These are phyloP conservation scores for Acutogordius australiensis DNA, from an alignment of 2,888 invertebrate genomes.

Conservation along the genomic window DNA sequence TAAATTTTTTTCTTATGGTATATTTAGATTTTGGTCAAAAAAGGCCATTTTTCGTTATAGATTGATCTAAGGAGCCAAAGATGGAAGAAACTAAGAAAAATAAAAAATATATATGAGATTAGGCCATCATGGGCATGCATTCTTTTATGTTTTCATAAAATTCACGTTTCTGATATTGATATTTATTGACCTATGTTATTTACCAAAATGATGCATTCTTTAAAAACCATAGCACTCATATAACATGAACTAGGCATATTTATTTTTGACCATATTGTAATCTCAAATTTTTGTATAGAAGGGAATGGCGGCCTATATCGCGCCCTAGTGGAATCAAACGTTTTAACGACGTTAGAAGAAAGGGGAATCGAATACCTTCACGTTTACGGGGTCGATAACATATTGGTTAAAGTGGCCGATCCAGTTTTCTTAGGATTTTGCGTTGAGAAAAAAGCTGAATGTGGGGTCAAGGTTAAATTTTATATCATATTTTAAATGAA, in stretches of 20 bases:
- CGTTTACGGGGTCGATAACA: constrained; percentile 92
- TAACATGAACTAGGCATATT: constrained; percentile 7
- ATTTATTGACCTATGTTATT: no score
- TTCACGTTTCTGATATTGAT: no score
- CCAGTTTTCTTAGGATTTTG: constrained; percentile 84
- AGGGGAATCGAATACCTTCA: constrained; percentile 61
- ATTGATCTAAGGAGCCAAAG: no score
- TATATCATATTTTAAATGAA: not conserved
- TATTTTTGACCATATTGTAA: not conserved
- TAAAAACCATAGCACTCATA: no score
- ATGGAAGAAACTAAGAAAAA: no score
- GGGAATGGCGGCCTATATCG: constrained; percentile 32
- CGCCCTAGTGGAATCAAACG: constrained; percentile 27
- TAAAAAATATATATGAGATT: no score
- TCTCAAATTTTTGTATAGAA: constrained; percentile 29
- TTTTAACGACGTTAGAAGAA: constrained; percentile 22
- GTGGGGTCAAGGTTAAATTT: constrained; percentile 54
- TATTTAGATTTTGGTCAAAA: no score
- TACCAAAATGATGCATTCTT: no score
- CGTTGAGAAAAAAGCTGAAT: constrained; percentile 54
- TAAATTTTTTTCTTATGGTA: no score
- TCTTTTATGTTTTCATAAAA: no score
- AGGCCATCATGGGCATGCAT: no score
- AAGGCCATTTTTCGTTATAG: no score
- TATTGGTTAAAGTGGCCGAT: constrained; percentile 83